Percentiles rank a stretch among this genome's conserved stretches.
Evolutionary conservation across 2,113 vertebrate species (phyloP).

Genomic region (Numenius arquata): DNA sequence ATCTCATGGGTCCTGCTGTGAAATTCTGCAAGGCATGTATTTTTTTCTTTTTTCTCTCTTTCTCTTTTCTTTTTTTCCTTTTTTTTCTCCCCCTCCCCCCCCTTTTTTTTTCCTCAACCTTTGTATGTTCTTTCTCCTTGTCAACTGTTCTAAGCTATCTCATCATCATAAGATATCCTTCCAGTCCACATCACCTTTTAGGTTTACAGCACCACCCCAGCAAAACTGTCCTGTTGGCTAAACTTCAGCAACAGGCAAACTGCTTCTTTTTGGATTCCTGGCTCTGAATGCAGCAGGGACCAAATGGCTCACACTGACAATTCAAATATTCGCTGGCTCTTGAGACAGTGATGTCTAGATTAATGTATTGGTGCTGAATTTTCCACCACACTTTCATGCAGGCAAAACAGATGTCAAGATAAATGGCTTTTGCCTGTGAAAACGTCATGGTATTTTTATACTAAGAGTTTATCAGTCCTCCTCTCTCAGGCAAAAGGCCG

Average conservation of each 20-base stretch:
- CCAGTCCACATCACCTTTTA: neutral
- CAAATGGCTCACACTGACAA: neutral
- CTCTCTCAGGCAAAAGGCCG: neutral
- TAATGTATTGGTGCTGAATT: neutral
- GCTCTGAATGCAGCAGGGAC: neutral
- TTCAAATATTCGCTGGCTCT: neutral
- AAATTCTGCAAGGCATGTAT: neutral
- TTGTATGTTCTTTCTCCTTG: neutral
- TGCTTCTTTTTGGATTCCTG: neutral
- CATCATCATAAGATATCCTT: neutral
- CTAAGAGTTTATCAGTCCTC: neutral
- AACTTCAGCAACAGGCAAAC: neutral
- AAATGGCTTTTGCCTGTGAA: neutral
- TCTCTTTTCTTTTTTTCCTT: neutral
- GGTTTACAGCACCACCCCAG: neutral
- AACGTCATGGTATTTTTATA: neutral
- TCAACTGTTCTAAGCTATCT: accelerated
- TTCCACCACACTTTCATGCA: neutral
- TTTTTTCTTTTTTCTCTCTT: too few species aligned
- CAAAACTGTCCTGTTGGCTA: neutral
- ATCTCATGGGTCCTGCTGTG: neutral
- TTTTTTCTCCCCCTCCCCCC: too few species aligned
- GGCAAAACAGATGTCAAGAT: neutral
- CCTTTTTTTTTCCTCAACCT: neutral
- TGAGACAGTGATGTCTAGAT: neutral